Conservation (phyloP, 2,113 vertebrate genomes). For the Lynx canadensis region DNA sequence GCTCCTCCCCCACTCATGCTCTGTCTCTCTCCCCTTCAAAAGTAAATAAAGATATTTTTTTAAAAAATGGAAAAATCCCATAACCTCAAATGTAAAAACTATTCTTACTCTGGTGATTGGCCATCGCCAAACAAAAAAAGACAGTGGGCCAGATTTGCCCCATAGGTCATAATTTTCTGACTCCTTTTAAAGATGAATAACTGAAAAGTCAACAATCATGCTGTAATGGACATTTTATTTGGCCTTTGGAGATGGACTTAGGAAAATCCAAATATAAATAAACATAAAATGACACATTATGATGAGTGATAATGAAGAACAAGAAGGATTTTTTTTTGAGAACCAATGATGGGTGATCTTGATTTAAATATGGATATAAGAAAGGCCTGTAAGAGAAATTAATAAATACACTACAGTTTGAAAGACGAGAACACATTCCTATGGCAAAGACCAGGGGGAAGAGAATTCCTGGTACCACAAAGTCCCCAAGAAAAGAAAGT, state of each 20-base stretch:
- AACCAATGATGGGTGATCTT: neutral
- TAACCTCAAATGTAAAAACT: neutral
- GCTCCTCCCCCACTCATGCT: no score
- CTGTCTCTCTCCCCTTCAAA: no score
- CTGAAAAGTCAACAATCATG: neutral
- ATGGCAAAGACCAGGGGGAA: neutral
- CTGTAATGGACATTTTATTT: neutral
- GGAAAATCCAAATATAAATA: neutral
- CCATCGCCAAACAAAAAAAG: neutral
- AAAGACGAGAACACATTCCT: neutral
- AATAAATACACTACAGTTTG: neutral
- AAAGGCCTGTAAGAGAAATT: neutral
- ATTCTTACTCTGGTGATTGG: neutral
- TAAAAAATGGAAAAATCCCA: neutral
- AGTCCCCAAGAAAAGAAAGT: neutral
- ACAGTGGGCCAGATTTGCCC: neutral
- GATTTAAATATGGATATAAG: neutral
- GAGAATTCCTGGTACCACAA: neutral
- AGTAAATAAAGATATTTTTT: no score
- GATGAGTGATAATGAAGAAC: neutral
- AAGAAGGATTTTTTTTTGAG: neutral
- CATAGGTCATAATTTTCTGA: neutral
- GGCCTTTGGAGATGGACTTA: neutral
- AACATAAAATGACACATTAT: neutral
- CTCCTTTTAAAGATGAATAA: neutral